Percentiles rank a stretch among this genome's conserved stretches.
phyloP scores from a whole-genome alignment of 2,888 invertebrate genomes.

The Cepaea hortensis region DNA sequence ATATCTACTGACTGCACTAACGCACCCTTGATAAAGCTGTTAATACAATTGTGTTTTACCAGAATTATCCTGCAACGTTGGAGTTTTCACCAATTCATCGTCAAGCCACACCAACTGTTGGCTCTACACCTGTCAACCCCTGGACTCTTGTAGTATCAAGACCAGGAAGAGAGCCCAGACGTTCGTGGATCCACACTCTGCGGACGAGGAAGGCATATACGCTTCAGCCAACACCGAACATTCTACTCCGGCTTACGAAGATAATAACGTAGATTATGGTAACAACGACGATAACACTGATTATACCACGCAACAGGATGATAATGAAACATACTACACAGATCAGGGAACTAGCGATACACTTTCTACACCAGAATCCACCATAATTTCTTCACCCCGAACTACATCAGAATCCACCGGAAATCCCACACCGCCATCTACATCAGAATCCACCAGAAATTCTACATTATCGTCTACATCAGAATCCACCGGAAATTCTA shows the following conservation, averaged over 20 bases:
- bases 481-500: background rate
- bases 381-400: too few relatives aligned
- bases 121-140: conserved; percentile 13
- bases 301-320: background rate
- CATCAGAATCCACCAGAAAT: too few relatives aligned
- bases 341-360: background rate
- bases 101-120: background rate
- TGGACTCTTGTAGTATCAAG: background rate
- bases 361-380: background rate
- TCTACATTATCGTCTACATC: background rate
- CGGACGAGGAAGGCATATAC: background rate
- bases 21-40: too few relatives aligned
- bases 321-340: background rate
- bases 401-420: background rate
- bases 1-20: too few relatives aligned
- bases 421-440: background rate
- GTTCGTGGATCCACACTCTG: background rate
- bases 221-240: background rate
- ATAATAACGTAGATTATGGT: background rate
- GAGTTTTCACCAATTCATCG: background rate
- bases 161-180: background rate
- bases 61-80: conserved; percentile 20
- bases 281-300: background rate
- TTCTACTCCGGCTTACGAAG: background rate
- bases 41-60: background rate